Base-by-base conservation (phyloP, 37 sponge, comb jelly and placozoan species). In the Dysidea cf. avara region DNA sequence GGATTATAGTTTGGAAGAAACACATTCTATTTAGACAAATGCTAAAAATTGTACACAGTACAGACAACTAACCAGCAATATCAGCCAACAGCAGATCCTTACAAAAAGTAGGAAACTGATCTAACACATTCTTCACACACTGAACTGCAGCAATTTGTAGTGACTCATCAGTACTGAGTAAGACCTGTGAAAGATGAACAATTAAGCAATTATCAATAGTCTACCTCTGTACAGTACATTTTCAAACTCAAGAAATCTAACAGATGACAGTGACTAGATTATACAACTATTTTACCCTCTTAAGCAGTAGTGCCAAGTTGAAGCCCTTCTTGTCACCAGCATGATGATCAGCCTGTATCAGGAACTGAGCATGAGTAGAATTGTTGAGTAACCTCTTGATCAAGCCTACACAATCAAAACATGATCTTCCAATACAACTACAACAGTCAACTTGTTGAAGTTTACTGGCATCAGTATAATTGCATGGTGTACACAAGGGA, bases 101-200 rank as follows among this genome's bases (percentile, higher is more conserved):
- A 28, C 77, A 54, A 46, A 77, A 81, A 22, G 69, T 47, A 14
- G 81, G 66, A 20, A 67, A 73, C 38, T 81, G 78, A 21, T 57
- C 51, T 30, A 87, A 66, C 25, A 87, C 69, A 35, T 66, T 76
- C 30, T 38, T 48, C 30, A 87, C 38, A 63, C 87, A 87, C 67
- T 81, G 75, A 57, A 81, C 72, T n/a, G 72, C 82, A 51, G 77
- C 60, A 48, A 76, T 52, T 40, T 87, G 87, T 13, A 87, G 49
- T 22, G 53, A 14, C 18, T 71, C 77, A 66, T 87, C 82, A 13
- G 55, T 65, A 35, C 77, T 76, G 60, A 87, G 60, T 0, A 87
- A 33, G n/a, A 81, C 87, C 87, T 86, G 68, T 12, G 6, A n/a
- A 18, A 28, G 14, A 31, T 11, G 35, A 9, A 7, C 37, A 57